Evolutionary conservation across 2,888 invertebrate species (phyloP), one percentile per base, ranked within the genome.

Genomic region (Xestia sexstrigata): DNA sequence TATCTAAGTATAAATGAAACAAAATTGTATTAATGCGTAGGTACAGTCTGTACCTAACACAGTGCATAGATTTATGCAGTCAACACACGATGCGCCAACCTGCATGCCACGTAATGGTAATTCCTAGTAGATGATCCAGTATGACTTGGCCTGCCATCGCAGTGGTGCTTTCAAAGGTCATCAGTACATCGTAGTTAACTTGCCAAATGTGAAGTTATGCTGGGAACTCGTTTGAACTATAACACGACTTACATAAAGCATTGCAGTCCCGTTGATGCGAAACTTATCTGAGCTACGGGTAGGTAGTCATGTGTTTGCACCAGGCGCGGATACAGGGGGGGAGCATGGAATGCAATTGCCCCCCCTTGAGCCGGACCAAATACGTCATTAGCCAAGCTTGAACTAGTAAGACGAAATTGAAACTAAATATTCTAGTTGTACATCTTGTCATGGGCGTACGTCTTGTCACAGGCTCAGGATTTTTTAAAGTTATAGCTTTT

Each of bases 151-250:
- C 49, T 4, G 23, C 49, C 52, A 20, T 52, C 23, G n/a, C 47
- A 76, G n/a, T 23, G 15, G n/a, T 47, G 20, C 11, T 60, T 52
- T 17, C 9, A 35, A 62, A 63, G 17, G 9, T 23, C 2, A 35
- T 74, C 8, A 7, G 30, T 30, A 60, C 30, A 39, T 30, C 9
- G 20, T 26, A 52, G 9, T 20, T 58, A 7, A 62, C n/a, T 70
- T 35, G 26, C 9, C 23, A 39, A 58, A 35, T 20, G 15, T 55
- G 63, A 66, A 49, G 58, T 11, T 45, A 35, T 20, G 5, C 66
- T 52, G 52, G 58, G 3, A n/a, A 23, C 3, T 35, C 70, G 17
- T 49, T 78, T 66, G 47, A 49, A 42, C 78, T 78, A 58, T 20
- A n/a, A n/a, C 49, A 45, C 35, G 20, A 70, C 26, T 78, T 62